Base-by-base conservation (phyloP, 2,797 vertebrate genomes). In the Gymnodraco acuticeps region DNA sequence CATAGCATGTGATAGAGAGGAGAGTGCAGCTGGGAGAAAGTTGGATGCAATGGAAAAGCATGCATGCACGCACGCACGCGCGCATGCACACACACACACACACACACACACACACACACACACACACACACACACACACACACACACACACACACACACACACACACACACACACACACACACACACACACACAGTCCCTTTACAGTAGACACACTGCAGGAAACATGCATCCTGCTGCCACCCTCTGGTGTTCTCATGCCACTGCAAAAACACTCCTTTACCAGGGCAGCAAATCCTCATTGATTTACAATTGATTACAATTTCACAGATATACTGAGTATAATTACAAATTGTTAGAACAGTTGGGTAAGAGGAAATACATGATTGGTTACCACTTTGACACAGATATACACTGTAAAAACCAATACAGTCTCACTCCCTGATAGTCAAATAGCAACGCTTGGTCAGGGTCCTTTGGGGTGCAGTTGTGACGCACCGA, bases 141-240 rank as follows among this genome's bases (percentile, higher is more conserved):
- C 31, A 10, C 51, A 27, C 51, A 53, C 51, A 15, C 47, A 52
- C 51, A 14, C 50, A 52, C 23, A 9, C 13, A 52, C 48, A 23
- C 19, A 20, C 10, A 23, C 65, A 8, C 47, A 20, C n/a, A 16
- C 13, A 4, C 19, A 13, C 51, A 10, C 47, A 51, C 31, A 10
- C 23, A 69, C 59, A 64, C 51, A 52, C 61, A 53, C 55, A 58
- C 41, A 51, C 0, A 2, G 15, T 16, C 2, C 54, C 38, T 19
- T 27, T 52, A 19, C 17, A 60, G 33, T 9, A 46, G 70, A 64
- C 50, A 59, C 52, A 53, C 27, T 10, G 17, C 41, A 58, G 55
- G 31, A 70, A 58, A 11, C 45, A 15, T 73, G 33, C 48, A 33
- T 54, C 20, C 16, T 60, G 88, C 84, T 88, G 89, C 89, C 90